Conservation (phyloP, 2,888 invertebrate species). For the Invenusta paracnida region DNA sequence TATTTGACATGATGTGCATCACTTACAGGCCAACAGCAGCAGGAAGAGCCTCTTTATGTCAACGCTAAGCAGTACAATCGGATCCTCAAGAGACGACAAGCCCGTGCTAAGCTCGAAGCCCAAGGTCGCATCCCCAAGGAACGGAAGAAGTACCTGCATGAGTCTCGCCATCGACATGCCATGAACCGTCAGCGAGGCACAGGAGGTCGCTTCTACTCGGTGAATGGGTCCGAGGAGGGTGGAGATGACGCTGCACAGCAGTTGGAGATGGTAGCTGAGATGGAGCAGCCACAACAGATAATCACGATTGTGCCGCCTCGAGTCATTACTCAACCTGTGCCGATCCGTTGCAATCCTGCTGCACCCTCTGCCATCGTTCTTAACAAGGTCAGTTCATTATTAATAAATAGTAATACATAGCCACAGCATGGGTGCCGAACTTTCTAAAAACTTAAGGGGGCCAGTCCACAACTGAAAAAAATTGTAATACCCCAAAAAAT, state of each 20-base stretch:
- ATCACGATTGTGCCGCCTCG: not conserved
- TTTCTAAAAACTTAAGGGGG: too few species aligned
- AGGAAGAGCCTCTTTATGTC: slow-evolving; percentile 92
- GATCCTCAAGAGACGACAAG: slow-evolving; percentile 86
- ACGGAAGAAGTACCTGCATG: slow-evolving; percentile 96
- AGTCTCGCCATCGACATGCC: slow-evolving; percentile 89
- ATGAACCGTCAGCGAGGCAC: slow-evolving; percentile 94
- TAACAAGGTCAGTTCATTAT: not conserved
- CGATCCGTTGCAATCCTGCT: not conserved
- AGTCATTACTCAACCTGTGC: not conserved
- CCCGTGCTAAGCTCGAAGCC: slow-evolving; percentile 86
- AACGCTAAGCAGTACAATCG: slow-evolving; percentile 96
- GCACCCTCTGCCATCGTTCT: not conserved
- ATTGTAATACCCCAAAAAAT: too few species aligned
- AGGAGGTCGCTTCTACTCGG: slow-evolving; percentile 75
- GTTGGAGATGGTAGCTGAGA: too few species aligned
- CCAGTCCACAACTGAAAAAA: too few species aligned
- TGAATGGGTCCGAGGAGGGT: not conserved
- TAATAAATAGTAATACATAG: too few species aligned
- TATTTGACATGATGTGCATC: too few species aligned
- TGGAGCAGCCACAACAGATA: not conserved
- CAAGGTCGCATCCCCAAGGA: slow-evolving; percentile 93
- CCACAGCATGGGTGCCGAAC: too few species aligned
- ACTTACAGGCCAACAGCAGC: not conserved
- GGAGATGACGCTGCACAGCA: not conserved